Evolutionary conservation across 2,888 invertebrate species (phyloP), one percentile per base, ranked within the genome.

Genomic region (Palloptera scutellata): DNA sequence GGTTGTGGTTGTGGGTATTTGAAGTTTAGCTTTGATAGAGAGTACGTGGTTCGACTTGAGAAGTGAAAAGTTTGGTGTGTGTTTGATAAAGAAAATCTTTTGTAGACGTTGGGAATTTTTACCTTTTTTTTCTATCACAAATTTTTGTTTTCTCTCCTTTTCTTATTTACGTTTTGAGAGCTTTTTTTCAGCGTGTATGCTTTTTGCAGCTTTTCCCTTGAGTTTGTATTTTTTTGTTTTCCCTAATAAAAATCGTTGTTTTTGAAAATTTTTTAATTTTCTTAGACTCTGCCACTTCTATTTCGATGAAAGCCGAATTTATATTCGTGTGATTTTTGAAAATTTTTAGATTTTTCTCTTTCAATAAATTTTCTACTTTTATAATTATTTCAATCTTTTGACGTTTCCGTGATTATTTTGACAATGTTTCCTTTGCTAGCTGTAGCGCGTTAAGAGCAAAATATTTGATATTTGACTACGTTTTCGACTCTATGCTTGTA

Each of bases 1-100:
- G 52, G n/a, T 70, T 66, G 41, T 68, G 57, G 40, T 19, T 48
- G 20, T 6, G 19, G 17, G 57, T 43, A 61, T 15, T n/a, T 3
- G 15, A 13, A n/a, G n/a, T n/a, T n/a, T n/a, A n/a, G n/a, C n/a
- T 10, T 45, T 45, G n/a, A 15, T 2, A 48, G 15, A 48, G 51
- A n/a, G 51, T 48, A 4, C 4, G 51, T 4, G 4, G 2, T 13
- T 48, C 15, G 51, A 15, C n/a, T 48, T 48, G 13, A 48, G 15
- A 48, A 48, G 15, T 48, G 13, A n/a, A 15, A 8, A 48, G 13
- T 48, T 48, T 48, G 2, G 51, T 30, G 30, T 30, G 2, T 30
- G 2, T 30, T 30, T 30, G 2, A 4, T 30, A 4, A 30, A 30
- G 48, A n/a, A n/a, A n/a, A n/a, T n/a, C n/a, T 62, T 52, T 62